A percentile compares a stretch with the other conserved stretches of the same genome.
Evolutionary conservation across 2,797 vertebrate species (phyloP).

Genomic region (Acestrorhynchus altus): DNA sequence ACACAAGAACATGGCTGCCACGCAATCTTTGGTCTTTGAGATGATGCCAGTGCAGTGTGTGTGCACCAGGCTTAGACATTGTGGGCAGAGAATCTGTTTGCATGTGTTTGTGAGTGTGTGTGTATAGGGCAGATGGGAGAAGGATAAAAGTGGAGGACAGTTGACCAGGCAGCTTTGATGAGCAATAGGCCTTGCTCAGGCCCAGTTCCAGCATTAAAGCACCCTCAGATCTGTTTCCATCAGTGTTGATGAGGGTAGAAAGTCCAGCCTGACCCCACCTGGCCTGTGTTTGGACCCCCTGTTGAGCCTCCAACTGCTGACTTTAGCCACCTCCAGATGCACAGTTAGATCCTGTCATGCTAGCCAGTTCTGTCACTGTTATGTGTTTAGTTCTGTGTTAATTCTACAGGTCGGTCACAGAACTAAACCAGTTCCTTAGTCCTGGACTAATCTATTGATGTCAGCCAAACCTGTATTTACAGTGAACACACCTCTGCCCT

Average conservation of each 20-base stretch:
- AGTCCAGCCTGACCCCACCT: conserved; percentile 50
- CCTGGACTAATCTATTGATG: neutral
- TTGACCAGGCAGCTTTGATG: conserved; percentile 60
- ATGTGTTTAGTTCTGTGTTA: conserved; percentile 11
- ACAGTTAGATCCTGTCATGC: neutral
- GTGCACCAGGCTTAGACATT: conserved; percentile 18
- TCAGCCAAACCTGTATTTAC: neutral
- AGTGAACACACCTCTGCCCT: neutral
- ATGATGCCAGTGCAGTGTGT: neutral
- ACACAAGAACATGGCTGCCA: conserved; percentile 17
- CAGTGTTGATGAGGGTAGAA: conserved; percentile 50
- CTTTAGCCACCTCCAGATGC: conserved; percentile 34
- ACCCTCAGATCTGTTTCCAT: conserved; percentile 60
- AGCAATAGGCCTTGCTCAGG: conserved; percentile 54
- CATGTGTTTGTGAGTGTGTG: conserved; percentile 18
- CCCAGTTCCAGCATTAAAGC: conserved; percentile 49
- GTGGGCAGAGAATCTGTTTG: conserved; percentile 2
- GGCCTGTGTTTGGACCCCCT: conserved; percentile 35
- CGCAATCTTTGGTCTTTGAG: conserved; percentile 31
- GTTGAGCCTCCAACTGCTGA: conserved; percentile 52
- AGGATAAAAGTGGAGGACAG: conserved; percentile 50
- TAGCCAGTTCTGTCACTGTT: conserved; percentile 5
- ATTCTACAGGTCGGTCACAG: neutral
- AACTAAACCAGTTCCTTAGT: neutral
- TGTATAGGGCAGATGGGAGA: conserved; percentile 52